A percentile compares a stretch with the other conserved stretches of the same genome.
Evolutionary conservation across 64 coral and sea anemone species (phyloP).

Genomic region (Pocillopora damicornis): DNA sequence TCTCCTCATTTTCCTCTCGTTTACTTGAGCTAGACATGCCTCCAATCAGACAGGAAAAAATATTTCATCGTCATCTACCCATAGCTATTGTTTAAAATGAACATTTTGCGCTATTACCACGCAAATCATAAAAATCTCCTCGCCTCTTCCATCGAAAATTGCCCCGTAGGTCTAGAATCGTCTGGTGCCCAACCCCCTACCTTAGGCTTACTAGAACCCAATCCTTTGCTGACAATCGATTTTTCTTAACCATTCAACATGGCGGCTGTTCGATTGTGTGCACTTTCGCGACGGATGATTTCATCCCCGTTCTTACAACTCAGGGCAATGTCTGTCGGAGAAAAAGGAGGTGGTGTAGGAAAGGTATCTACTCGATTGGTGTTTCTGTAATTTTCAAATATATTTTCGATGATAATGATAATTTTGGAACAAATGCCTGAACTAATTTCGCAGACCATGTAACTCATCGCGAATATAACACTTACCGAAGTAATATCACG

Average conservation of each 20-base stretch:
- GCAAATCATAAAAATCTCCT: neutral
- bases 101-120: slow-evolving; percentile 6
- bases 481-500: too few relatives aligned
- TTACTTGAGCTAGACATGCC: slow-evolving; percentile 59
- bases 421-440: neutral
- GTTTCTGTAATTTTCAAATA: neutral
- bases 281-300: slow-evolving; percentile 14
- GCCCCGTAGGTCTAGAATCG: neutral
- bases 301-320: slow-evolving; percentile 13
- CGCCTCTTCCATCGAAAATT: neutral
- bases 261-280: slow-evolving; percentile 40
- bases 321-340: slow-evolving; percentile 59
- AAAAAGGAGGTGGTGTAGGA: slow-evolving; percentile 84
- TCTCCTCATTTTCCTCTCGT: slow-evolving; percentile 76
- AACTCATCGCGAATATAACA: too few relatives aligned
- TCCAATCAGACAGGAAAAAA: neutral
- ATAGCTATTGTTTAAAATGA: neutral
- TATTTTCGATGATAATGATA: neutral
- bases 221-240: slow-evolving; percentile 3
- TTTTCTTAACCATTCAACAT: slow-evolving; percentile 43
- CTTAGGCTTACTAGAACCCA: neutral
- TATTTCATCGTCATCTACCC: slow-evolving; percentile 25
- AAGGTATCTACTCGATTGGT: slow-evolving; percentile 36
- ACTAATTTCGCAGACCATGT: too few relatives aligned
- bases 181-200: slow-evolving; percentile 28